These are phyloP conservation scores for Strigops habroptila DNA, from an alignment of 2,113 vertebrate genomes.

Conservation along the genomic window DNA sequence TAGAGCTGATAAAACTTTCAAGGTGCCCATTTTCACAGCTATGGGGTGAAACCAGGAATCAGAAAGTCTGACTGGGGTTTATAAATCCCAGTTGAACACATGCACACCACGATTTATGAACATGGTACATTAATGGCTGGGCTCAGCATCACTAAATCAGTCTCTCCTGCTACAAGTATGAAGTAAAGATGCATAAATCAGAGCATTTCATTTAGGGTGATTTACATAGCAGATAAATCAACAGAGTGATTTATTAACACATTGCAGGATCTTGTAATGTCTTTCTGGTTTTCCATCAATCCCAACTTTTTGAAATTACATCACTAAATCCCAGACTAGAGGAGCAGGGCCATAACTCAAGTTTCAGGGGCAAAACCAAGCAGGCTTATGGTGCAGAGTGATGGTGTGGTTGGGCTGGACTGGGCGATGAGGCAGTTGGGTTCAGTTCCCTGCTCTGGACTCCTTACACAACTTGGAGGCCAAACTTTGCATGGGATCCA, in stretches of 20 bases:
- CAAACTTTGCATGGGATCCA: neutral
- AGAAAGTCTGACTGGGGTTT: neutral
- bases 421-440: neutral
- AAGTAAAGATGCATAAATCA: conserved; percentile 30
- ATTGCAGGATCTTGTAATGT: neutral
- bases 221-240: conserved; percentile 32
- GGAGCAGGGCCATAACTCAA: neutral
- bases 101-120: neutral
- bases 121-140: neutral
- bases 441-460: neutral
- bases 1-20: neutral
- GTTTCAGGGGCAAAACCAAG: neutral
- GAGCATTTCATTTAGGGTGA: neutral
- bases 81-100: neutral
- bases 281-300: neutral
- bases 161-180: neutral
- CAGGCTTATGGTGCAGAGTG: neutral
- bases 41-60: neutral
- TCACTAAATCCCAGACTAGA: neutral
- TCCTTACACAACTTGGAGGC: neutral
- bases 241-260: neutral
- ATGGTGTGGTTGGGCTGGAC: neutral
- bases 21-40: neutral
- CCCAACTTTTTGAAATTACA: conserved; percentile 9
- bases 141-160: conserved; percentile 38